Percentiles rank a stretch among this genome's conserved stretches.
Evolutionary conservation across 2,113 vertebrate genomes (phyloP).

Genomic region (Panurus biarmicus): DNA sequence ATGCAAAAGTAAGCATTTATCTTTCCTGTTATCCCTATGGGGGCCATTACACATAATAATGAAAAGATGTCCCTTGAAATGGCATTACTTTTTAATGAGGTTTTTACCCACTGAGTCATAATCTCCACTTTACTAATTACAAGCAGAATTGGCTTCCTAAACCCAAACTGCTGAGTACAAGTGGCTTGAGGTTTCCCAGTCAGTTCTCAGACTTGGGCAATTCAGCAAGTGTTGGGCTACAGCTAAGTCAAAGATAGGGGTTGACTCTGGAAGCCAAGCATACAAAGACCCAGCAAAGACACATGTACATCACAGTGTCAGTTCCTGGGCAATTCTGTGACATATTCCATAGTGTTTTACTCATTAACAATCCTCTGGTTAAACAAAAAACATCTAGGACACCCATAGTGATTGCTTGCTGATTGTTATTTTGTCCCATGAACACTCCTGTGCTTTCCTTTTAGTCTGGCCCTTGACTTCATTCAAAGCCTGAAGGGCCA

Average conservation of each 20-base stretch:
- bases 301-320: not conserved
- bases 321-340: not conserved
- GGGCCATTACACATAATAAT: conserved; percentile 33
- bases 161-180: not conserved
- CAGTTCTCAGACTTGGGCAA: not conserved
- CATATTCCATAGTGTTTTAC: not conserved
- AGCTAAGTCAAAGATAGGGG: not conserved
- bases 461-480: not conserved
- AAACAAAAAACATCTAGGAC: not conserved
- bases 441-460: not conserved
- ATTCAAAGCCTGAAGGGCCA: not conserved
- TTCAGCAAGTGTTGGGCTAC: not conserved
- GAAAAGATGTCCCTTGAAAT: conserved; percentile 57
- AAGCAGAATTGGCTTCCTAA: conserved; percentile 5
- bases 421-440: not conserved
- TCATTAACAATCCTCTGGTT: not conserved
- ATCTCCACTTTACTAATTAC: conserved; percentile 49
- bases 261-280: not conserved
- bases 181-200: not conserved
- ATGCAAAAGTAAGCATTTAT: conserved; percentile 47
- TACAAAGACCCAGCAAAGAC: not conserved
- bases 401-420: not conserved
- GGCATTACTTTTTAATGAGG: conserved; percentile 52
- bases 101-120: conserved; percentile 21
- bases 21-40: conserved; percentile 30